Conservation (phyloP, 2,888 invertebrate species). For the Therioaphis trifolii region DNA sequence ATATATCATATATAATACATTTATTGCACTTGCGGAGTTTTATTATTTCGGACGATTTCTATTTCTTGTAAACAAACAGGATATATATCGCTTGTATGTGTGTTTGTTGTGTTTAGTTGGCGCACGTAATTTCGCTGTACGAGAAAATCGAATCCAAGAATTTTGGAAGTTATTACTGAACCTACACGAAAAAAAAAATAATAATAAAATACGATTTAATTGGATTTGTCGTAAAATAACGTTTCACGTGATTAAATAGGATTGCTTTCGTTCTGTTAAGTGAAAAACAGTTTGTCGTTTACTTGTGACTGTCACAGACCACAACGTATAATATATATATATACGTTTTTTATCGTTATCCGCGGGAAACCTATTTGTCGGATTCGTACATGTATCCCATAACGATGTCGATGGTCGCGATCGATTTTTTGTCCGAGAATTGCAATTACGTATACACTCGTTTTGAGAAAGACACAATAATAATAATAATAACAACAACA, state of each 20-base stretch:
- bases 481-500: neutral
- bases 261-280: constrained; percentile 40
- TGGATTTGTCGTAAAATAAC: constrained; percentile 49
- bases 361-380: constrained; percentile 54
- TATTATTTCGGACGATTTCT: neutral
- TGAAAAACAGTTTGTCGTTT: constrained; percentile 31
- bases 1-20: too few species aligned
- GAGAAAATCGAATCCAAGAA: neutral
- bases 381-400: constrained; percentile 8
- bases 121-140: neutral
- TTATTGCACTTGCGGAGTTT: neutral
- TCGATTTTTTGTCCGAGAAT: constrained; percentile 38
- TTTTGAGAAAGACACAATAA: constrained; percentile 7
- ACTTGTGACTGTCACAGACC: constrained; percentile 34
- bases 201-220: constrained; percentile 40
- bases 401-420: constrained; percentile 4
- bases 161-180: constrained; percentile 6
- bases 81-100: neutral
- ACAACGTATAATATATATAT: too few species aligned
- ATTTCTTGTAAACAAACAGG: neutral
- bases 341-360: constrained; percentile 45
- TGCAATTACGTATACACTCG: constrained; percentile 37
- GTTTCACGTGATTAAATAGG: constrained; percentile 45
- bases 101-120: constrained; percentile 8
- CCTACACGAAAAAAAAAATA: neutral